phyloP scores from a whole-genome alignment of 2,113 vertebrate genomes.

The Dipodomys stephensi region DNA sequence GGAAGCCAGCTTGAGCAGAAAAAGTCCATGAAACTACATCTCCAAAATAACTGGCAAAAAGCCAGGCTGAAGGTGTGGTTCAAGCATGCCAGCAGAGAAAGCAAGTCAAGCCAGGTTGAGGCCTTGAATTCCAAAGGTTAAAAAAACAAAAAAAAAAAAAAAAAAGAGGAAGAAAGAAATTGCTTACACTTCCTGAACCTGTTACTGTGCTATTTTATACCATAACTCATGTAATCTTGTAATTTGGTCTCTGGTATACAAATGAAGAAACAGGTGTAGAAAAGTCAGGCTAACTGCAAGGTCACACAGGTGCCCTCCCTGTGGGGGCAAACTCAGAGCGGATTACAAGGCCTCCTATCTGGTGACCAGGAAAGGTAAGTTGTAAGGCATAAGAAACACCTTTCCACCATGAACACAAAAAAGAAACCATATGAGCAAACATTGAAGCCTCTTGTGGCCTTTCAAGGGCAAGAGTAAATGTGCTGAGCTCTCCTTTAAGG shows the following conservation, averaged over 20 bases:
- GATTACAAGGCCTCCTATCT: too few relatives aligned
- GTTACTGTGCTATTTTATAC: neutral
- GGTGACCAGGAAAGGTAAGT: neutral
- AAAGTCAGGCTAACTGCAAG: neutral
- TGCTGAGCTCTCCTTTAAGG: neutral
- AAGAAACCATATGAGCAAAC: conserved; percentile 19
- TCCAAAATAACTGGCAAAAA: too few relatives aligned
- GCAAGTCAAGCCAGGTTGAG: too few relatives aligned
- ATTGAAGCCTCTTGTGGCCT: neutral
- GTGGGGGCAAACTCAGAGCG: neutral
- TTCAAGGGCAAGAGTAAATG: conserved; percentile 42
- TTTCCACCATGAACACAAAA: neutral
- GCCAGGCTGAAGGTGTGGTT: too few relatives aligned
- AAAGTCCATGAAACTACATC: too few relatives aligned
- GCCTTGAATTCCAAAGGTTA: too few relatives aligned
- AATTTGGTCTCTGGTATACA: neutral
- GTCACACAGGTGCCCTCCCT: neutral
- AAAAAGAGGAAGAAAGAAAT: neutral
- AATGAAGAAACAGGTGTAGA: neutral
- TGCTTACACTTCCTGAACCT: neutral
- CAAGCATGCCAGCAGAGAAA: too few relatives aligned
- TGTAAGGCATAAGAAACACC: neutral
- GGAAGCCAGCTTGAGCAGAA: too few relatives aligned
- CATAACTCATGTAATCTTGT: neutral
- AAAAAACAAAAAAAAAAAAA: neutral